Base-by-base conservation (phyloP, 2,888 invertebrate species). In the Elaeidobius kamerunicus region DNA sequence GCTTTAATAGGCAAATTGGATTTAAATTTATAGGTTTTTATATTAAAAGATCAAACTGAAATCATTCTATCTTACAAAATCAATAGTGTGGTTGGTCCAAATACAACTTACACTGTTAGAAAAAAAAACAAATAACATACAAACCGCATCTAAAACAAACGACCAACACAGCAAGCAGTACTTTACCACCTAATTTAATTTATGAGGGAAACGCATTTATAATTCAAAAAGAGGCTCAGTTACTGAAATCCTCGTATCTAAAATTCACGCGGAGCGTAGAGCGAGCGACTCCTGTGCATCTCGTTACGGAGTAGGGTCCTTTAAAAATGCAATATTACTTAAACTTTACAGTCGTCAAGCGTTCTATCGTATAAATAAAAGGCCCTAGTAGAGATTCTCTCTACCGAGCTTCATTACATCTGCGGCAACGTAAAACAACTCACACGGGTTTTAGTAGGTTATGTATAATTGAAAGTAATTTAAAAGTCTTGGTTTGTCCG, bases 281-380 rank as follows among this genome's bases (percentile, higher is more conserved):
- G 30, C 3, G 11, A 7, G n/a, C n/a, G n/a, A n/a, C n/a, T 7
- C 12, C 6, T 11, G 19, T 16, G 39, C 39, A 23, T 12, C 42
- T 42, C 42, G 42, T 28, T 42, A 42, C 27, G 6, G 15, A 28
- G 5, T 15, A 3, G 6, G n/a, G 30, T 15, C 7, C 46, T 40
- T 53, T 48, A 53, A 53, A 53, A 53, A 53, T 53, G 45, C 48
- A 53, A 39, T 35, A 42, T 15, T 46, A 53, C 53, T 53, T 48
- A 48, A 53, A 53, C 46, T 53, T 53, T 53, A 48, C 27, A 53
- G 41, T 52, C 52, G 45, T 52, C 52, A 32, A 46, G 52, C 11
- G 45, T 45, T 20, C 23, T 32, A 34, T 44, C 44, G 44, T 44
- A 44, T 17, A 38, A 32, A 41, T 32, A 34, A 48, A 48, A 48